These are phyloP conservation scores for Timema podura DNA, from an alignment of 2,888 invertebrate genomes.

Conservation along the genomic window DNA sequence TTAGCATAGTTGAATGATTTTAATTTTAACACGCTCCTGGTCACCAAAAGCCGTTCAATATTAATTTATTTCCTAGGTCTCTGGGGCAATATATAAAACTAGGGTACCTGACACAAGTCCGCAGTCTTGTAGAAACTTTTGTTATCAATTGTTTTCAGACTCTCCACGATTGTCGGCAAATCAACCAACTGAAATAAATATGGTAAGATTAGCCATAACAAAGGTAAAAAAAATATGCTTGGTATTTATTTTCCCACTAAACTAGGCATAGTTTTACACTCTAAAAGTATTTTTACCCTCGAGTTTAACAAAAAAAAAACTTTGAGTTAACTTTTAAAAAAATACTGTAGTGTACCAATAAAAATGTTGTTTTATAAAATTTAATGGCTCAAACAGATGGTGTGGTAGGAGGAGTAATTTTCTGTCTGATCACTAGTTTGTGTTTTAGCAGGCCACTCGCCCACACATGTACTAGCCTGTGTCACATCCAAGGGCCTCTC, in stretches of 20 bases:
- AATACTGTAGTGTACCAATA: background rate
- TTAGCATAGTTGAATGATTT: too few species aligned
- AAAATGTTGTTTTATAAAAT: too few species aligned
- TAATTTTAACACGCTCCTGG: too few species aligned
- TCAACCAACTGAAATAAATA: conserved; percentile 65
- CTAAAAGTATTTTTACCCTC: background rate
- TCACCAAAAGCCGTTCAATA: too few species aligned
- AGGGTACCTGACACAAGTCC: conserved; percentile 80
- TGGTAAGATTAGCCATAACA: background rate
- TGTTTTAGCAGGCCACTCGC: too few species aligned
- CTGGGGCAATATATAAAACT: too few species aligned
- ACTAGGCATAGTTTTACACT: background rate
- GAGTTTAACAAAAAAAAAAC: background rate
- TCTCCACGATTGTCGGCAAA: conserved; percentile 87
- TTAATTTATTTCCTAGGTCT: too few species aligned
- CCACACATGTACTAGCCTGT: too few species aligned
- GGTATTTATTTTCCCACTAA: background rate
- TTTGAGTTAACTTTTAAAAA: background rate
- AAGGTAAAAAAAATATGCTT: background rate
- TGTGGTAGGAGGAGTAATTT: too few species aligned
- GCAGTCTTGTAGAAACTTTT: conserved; percentile 98
- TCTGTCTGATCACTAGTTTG: too few species aligned
- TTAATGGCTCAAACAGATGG: too few species aligned
- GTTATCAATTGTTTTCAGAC: conserved; percentile 90
- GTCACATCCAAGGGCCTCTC: too few species aligned